phyloP scores from a whole-genome alignment of 2,888 invertebrate species.

The Apeira syringaria region DNA sequence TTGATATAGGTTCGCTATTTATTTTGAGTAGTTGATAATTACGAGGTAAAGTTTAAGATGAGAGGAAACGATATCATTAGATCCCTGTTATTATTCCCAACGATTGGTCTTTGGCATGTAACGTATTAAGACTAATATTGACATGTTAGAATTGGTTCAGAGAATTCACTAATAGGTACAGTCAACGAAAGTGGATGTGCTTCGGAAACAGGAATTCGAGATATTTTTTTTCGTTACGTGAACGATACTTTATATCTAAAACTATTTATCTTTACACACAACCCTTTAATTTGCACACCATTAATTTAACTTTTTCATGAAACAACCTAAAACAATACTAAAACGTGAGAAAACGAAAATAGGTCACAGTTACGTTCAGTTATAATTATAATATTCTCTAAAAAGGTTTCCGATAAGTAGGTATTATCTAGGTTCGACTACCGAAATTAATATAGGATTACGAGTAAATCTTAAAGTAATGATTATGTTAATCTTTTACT shows the following conservation, averaged over 20 bases:
- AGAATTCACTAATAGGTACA: constrained; percentile 35
- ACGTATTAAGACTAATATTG: constrained; percentile 63
- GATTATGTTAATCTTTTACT: constrained; percentile 76
- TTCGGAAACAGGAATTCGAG: constrained; percentile 43
- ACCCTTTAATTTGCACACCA: constrained; percentile 83
- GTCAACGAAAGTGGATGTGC: constrained; percentile 49
- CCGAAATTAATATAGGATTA: constrained; percentile 70
- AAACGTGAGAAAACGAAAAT: constrained; percentile 49
- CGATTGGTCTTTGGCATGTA: constrained; percentile 80
- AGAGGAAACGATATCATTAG: constrained; percentile 67
- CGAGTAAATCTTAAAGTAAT: constrained; percentile 75
- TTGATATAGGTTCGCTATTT: constrained; percentile 61
- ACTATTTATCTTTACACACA: constrained; percentile 83
- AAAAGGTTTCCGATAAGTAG: constrained; percentile 52
- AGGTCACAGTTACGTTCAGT: constrained; percentile 31
- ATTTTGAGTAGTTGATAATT: constrained; percentile 37
- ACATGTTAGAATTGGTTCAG: constrained; percentile 56
- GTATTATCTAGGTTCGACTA: constrained; percentile 71
- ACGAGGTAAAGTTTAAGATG: constrained; percentile 60
- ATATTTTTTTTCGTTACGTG: constrained; percentile 58
- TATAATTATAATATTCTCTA: constrained; percentile 45
- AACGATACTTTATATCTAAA: constrained; percentile 74
- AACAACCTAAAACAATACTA: constrained; percentile 58
- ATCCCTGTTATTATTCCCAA: constrained; percentile 79
- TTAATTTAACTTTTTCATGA: constrained; percentile 62